Conservation (phyloP, 2,797 vertebrate genomes). For the Acanthurus tractus region DNA sequence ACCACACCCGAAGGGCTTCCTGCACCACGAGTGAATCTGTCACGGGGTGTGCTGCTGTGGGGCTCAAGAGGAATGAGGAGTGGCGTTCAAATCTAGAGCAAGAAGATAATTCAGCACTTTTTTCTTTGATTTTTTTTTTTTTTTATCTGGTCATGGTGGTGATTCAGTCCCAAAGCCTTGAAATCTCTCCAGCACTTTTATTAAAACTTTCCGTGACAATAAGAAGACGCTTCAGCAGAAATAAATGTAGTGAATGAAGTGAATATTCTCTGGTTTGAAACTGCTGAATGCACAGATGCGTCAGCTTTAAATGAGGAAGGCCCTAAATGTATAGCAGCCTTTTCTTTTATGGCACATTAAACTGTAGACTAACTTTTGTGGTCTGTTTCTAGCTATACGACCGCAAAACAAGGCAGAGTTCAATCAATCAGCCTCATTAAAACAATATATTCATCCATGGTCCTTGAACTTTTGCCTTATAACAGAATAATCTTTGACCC, state of each 20-base stretch:
- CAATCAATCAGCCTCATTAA: constrained; percentile 1
- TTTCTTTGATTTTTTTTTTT: constrained; percentile 21
- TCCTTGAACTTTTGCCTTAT: neutral
- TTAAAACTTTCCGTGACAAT: constrained; percentile 56
- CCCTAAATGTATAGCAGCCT: neutral
- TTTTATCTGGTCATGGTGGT: constrained; percentile 53
- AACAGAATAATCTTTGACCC: neutral
- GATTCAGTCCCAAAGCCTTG: constrained; percentile 48
- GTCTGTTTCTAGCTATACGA: constrained; percentile 2
- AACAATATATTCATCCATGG: neutral
- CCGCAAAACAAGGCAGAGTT: neutral
- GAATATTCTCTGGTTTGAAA: constrained; percentile 16
- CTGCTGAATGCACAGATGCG: constrained; percentile 24
- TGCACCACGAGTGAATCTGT: constrained; percentile 41
- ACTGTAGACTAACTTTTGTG: neutral
- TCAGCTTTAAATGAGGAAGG: constrained; percentile 5
- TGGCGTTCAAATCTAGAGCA: constrained; percentile 27
- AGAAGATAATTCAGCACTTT: constrained; percentile 58
- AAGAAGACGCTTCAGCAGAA: constrained; percentile 21
- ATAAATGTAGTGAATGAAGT: constrained; percentile 2
- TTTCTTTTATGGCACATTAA: neutral
- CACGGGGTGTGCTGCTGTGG: constrained; percentile 18
- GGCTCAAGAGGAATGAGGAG: constrained; percentile 45
- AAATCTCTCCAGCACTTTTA: constrained; percentile 46
- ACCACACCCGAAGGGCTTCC: constrained; percentile 6